Conservation (phyloP, 1,140 invertebrate species). For the Diorhabda elongata region DNA sequence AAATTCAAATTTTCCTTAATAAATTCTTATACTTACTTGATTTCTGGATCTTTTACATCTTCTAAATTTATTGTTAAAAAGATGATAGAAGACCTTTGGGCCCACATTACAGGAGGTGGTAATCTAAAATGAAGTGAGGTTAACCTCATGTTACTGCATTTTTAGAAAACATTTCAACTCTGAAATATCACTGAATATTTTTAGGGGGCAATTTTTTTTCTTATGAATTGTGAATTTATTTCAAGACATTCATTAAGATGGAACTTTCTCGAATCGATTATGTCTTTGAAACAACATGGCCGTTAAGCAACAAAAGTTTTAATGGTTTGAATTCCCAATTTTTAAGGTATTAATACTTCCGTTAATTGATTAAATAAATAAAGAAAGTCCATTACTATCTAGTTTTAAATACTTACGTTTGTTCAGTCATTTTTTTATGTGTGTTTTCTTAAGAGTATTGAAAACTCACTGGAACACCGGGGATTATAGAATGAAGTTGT, state of each 20-base stretch:
- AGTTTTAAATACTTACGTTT: slow-evolving; percentile 24
- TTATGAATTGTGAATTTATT: background rate
- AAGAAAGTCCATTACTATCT: background rate
- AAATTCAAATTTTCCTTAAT: background rate
- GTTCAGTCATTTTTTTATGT: slow-evolving; percentile 26
- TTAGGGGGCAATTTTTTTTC: background rate
- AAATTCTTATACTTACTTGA: slow-evolving; percentile 54
- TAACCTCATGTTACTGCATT: slow-evolving; percentile 19
- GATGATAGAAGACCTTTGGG: slow-evolving; percentile 75
- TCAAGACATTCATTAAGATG: background rate
- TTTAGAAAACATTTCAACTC: background rate
- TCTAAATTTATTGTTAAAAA: slow-evolving; percentile 87
- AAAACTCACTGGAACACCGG: slow-evolving; percentile 13
- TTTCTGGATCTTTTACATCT: slow-evolving; percentile 79
- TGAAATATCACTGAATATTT: background rate
- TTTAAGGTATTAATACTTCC: background rate
- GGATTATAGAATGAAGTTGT: slow-evolving; percentile 25
- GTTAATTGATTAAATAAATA: background rate
- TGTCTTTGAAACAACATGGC: slow-evolving; percentile 24
- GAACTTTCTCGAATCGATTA: slow-evolving; percentile 33
- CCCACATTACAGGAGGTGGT: slow-evolving; percentile 86
- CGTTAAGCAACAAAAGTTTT: slow-evolving; percentile 17
- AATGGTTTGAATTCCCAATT: background rate
- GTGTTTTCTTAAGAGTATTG: slow-evolving; percentile 24
- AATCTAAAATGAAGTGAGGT: slow-evolving; percentile 35